Evolutionary conservation across 2,888 invertebrate genomes (phyloP), one percentile per base, ranked within the genome.

Genomic region (Drosophila peninsularis): DNA sequence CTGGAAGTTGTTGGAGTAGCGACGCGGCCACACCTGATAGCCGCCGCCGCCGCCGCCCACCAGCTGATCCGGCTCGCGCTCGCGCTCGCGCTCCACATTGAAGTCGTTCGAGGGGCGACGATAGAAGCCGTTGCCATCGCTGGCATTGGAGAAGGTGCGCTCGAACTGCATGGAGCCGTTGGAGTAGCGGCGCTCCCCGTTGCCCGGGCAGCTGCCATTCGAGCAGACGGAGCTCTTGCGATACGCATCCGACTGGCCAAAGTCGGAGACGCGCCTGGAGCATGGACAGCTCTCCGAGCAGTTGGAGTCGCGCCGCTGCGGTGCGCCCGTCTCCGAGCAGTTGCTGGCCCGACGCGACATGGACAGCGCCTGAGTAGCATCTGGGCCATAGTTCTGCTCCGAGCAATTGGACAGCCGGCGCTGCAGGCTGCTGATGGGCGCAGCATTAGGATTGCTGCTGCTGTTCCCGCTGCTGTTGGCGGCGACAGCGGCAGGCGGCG

Each of bases 181-280:
- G 1, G 95, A 95, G 84, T 93, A 92, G 50, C 95, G 93, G 17
- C 95, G 92, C 42, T 91, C 91, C 10, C 82, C 80, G 27, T 75
- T 78, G 45, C 92, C 92, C 14, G 91, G 92, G 30, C 77, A 82
- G 56, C 91, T 90, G 69, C 90, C 90, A 14, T 86, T 90, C 62
- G 94, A 93, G 47, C 94, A 91, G 36, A 92, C 91, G 3, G 92
- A 92, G 19, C 86, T 86, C 65, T 92, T 91, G 44, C 92, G 91
- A 58, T 89, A 91, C 1, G 82, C 71, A 41, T 90, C 89, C n/a
- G 80, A 63, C 41, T 90, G 91, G 7, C 88, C 91, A 73, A 90
- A 91, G 71, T 91, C 90, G 0, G 93, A 92, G 36, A 90, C 90
- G 27, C 92, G 90, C 1, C 93, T 76, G 0, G 90, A 85, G 66